Evolutionary conservation across 2,797 vertebrate species (phyloP).

Genomic region (Enteromius mattozi): DNA sequence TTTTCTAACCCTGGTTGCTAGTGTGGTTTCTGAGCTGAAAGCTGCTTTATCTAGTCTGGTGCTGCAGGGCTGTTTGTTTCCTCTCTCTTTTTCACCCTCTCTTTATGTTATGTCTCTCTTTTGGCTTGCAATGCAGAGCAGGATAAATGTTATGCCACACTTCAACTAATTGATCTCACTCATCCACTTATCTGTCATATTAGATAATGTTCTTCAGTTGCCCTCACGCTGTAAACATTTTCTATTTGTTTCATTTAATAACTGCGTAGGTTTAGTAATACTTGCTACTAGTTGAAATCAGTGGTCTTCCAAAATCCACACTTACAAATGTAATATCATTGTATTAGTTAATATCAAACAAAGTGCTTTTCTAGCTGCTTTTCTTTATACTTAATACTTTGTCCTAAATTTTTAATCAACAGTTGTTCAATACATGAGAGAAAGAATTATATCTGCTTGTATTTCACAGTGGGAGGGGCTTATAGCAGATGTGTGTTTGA

Average conservation of each 20-base stretch:
- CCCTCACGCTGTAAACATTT: background rate
- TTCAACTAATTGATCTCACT: conserved; percentile 46
- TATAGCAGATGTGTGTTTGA: conserved; percentile 46
- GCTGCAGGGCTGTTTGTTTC: conserved; percentile 66
- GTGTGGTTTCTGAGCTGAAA: conserved; percentile 37
- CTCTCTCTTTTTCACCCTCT: background rate
- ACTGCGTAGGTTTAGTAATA: background rate
- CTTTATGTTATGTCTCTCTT: conserved; percentile 33
- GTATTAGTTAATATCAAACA: background rate
- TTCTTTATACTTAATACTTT: background rate
- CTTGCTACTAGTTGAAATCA: background rate
- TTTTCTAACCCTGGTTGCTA: conserved; percentile 39
- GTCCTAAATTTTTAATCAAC: background rate
- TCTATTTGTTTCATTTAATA: background rate
- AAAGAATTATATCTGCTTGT: background rate
- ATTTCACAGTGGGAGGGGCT: background rate
- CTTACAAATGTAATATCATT: background rate
- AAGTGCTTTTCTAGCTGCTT: background rate
- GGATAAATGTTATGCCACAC: conserved; percentile 28
- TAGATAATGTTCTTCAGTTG: background rate
- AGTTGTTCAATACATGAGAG: background rate
- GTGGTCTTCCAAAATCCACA: background rate
- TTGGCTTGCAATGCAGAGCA: conserved; percentile 38
- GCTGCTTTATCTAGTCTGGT: conserved; percentile 61
- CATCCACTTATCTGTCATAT: conserved; percentile 42